Evolutionary conservation across 2,888 invertebrate species (phyloP), one percentile per base, ranked within the genome.

Genomic region (Apotomis betuletana): DNA sequence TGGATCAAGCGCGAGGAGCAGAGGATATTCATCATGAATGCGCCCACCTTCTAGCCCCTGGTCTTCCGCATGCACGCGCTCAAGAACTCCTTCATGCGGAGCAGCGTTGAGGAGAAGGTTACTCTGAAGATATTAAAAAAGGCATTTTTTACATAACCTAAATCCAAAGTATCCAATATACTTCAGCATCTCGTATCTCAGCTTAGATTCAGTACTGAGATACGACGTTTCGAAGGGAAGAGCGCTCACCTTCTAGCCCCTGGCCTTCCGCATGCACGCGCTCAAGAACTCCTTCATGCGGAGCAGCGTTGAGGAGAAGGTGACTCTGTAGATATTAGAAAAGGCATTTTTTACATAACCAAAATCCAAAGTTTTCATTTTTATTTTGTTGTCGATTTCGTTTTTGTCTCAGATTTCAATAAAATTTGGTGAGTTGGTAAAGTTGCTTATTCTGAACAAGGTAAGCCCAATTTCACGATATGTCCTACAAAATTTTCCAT

Each of bases 11-110:
- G 41, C 4, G 41, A 41, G 84, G 98, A 98, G 85, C 97, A 98
- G 76, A 94, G 96, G 79, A 95, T 98, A 85, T 99, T 99, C 89
- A 98, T 98, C 80, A 94, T 97, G 87, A 96, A 96, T 87, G 96
- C 97, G 3, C 96, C 96, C 0, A 96, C 96, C 1, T 96, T 97
- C 91, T 97, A 95, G 94, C 87, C 62, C 51, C 73, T 79, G 64
- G 87, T 83, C 76, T 84, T 86, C 46, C 77, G 76, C 55, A 82
- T 84, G 77, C 83, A 83, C 59, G 80, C 83, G 3, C 77, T 88
- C 10, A 83, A 86, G 78, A 87, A 84, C 81, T 83, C 89, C 1
- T 15, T 67, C 78, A 88, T 57, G 83, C 75, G 73, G 77, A 77
- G 83, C 67, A 87, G 83, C 79, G 80, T 79, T n/a, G 86, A 87